A percentile compares a stretch with the other conserved stretches of the same genome.
These are phyloP conservation scores for Spodoptera picta DNA, from an alignment of 2,888 invertebrate species.

Conservation along the genomic window DNA sequence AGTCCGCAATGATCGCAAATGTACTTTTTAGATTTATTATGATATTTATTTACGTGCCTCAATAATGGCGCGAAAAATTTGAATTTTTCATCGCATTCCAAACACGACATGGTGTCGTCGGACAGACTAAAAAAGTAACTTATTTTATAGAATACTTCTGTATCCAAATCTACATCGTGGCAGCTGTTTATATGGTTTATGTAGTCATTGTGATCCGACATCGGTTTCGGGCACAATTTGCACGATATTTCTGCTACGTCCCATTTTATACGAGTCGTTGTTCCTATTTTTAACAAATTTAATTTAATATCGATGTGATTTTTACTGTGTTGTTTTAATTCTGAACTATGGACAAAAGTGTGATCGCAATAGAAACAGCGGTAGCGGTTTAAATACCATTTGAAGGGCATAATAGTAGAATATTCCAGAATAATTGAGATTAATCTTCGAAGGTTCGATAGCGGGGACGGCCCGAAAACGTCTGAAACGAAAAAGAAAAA, in stretches of 20 bases:
- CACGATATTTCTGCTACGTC: constrained; percentile 69
- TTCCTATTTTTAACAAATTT: constrained; percentile 21
- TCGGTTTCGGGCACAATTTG: constrained; percentile 61
- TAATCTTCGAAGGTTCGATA: constrained; percentile 25
- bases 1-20: constrained; percentile 69
- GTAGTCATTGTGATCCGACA: constrained; percentile 57
- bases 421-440: constrained; percentile 48
- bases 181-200: constrained; percentile 51
- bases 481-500: constrained; percentile 36
- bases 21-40: constrained; percentile 57
- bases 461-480: background rate
- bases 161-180: constrained; percentile 57
- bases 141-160: constrained; percentile 46
- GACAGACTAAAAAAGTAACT: constrained; percentile 62
- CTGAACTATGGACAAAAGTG: constrained; percentile 27
- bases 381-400: constrained; percentile 60
- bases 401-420: constrained; percentile 63
- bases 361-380: constrained; percentile 64
- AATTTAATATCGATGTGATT: constrained; percentile 17
- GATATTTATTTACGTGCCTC: constrained; percentile 64
- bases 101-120: constrained; percentile 63
- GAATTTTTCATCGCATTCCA: constrained; percentile 63
- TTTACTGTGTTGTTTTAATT: constrained; percentile 30
- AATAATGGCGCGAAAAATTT: constrained; percentile 67
- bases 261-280: constrained; percentile 62